These are phyloP conservation scores for Gonioctena quinquepunctata DNA, from an alignment of 1,140 invertebrate genomes.

Conservation along the genomic window DNA sequence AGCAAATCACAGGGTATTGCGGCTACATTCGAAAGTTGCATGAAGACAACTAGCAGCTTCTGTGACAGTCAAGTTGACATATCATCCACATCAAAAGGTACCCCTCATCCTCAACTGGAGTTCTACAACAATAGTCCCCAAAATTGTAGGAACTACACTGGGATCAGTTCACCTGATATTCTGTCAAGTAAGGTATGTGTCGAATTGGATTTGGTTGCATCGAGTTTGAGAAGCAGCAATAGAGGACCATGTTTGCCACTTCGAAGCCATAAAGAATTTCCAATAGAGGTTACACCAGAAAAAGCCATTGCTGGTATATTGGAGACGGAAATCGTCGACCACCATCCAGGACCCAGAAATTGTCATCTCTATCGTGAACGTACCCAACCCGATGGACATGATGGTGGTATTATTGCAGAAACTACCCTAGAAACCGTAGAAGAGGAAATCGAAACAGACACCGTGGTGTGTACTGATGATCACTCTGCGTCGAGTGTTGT, in stretches of 20 bases:
- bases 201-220: slow-evolving; percentile 48
- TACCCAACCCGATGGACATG: slow-evolving; percentile 46
- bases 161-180: slow-evolving; percentile 46
- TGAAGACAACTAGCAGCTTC: slow-evolving; percentile 27
- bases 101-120: slow-evolving; percentile 21
- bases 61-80: slow-evolving; percentile 27
- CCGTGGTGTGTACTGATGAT: background rate
- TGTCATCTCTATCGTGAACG: slow-evolving; percentile 19
- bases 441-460: slow-evolving; percentile 15
- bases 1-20: slow-evolving; percentile 32
- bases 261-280: background rate
- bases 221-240: slow-evolving; percentile 20
- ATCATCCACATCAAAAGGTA: background rate
- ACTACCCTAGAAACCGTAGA: slow-evolving; percentile 5
- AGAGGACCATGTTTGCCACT: background rate
- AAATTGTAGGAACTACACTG: slow-evolving; percentile 16
- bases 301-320: slow-evolving; percentile 31
- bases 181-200: slow-evolving; percentile 44
- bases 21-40: slow-evolving; percentile 31
- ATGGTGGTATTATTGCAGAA: slow-evolving; percentile 19
- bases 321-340: slow-evolving; percentile 13
- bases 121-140: slow-evolving; percentile 32
- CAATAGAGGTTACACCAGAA: slow-evolving; percentile 15
- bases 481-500: background rate
- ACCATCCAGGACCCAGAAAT: background rate